Conservation (phyloP, 2,797 vertebrate species). For the Vultur gryphus region DNA sequence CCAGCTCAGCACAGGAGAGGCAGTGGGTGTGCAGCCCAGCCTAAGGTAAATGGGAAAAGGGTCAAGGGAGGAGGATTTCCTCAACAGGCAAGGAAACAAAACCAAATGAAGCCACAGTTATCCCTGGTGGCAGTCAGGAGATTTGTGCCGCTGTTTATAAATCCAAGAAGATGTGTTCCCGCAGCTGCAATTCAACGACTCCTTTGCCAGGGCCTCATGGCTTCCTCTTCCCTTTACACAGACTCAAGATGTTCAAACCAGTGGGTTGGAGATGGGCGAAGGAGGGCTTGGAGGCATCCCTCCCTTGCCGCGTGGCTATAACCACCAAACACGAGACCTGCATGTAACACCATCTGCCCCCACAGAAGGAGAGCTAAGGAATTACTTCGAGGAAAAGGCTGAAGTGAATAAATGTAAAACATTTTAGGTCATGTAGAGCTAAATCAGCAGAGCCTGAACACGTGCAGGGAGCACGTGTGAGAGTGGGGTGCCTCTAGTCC, state of each 20-base stretch:
- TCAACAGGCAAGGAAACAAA: background rate
- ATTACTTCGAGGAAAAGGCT: background rate
- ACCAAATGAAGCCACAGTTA: background rate
- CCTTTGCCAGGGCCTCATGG: background rate
- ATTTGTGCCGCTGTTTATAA: background rate
- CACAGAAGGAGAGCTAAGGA: background rate
- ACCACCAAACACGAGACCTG: background rate
- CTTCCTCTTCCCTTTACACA: background rate
- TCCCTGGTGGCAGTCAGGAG: background rate
- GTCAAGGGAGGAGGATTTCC: background rate
- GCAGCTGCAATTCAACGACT: background rate
- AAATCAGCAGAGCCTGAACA: background rate
- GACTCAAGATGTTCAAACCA: background rate
- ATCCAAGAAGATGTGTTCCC: background rate
- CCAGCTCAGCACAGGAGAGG: background rate
- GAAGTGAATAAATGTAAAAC: background rate
- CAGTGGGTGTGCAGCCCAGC: background rate
- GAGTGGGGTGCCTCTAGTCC: background rate
- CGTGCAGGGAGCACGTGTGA: rapidly evolving
- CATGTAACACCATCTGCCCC: background rate
- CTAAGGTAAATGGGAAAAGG: background rate
- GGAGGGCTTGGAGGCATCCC: background rate
- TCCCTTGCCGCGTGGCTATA: background rate
- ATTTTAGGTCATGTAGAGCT: background rate
- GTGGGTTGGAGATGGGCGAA: rapidly evolving